A percentile compares a stretch with the other conserved stretches of the same genome.
Conservation (phyloP, 2,797 vertebrate species). For the Eulemur rubriventer region DNA sequence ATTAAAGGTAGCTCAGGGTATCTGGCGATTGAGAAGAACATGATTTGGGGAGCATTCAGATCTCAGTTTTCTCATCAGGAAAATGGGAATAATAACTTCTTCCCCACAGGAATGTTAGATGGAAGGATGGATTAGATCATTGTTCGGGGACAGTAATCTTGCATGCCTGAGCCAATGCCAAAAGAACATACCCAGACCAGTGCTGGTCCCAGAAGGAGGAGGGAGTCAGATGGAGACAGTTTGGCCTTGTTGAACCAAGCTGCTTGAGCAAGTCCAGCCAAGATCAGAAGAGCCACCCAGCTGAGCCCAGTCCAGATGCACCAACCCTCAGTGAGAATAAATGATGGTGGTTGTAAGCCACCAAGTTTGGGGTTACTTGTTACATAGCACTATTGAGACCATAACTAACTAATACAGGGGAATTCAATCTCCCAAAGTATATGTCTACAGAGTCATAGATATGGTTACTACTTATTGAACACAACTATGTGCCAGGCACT, state of each 20-base stretch:
- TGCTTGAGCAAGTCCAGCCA: neutral
- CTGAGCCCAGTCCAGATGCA: neutral
- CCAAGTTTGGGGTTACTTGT: neutral
- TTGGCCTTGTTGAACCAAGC: neutral
- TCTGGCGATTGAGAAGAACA: neutral
- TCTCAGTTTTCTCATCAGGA: neutral
- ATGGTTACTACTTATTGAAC: neutral
- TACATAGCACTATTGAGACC: neutral
- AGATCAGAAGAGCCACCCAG: neutral
- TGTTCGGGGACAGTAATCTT: neutral
- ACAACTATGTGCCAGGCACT: rapidly evolving
- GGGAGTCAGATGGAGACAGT: rapidly evolving
- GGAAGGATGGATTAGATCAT: neutral
- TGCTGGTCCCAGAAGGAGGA: neutral
- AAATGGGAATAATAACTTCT: neutral
- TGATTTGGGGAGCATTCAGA: neutral
- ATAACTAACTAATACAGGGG: neutral
- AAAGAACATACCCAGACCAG: neutral
- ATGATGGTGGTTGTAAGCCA: neutral
- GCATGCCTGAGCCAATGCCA: neutral
- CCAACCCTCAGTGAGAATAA: neutral
- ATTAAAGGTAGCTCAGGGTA: neutral
- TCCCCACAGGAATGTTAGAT: neutral
- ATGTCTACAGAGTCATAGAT: neutral
- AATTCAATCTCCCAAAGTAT: neutral